phyloP scores from a whole-genome alignment of 1,140 invertebrate genomes.

The Cotesia typhae region DNA sequence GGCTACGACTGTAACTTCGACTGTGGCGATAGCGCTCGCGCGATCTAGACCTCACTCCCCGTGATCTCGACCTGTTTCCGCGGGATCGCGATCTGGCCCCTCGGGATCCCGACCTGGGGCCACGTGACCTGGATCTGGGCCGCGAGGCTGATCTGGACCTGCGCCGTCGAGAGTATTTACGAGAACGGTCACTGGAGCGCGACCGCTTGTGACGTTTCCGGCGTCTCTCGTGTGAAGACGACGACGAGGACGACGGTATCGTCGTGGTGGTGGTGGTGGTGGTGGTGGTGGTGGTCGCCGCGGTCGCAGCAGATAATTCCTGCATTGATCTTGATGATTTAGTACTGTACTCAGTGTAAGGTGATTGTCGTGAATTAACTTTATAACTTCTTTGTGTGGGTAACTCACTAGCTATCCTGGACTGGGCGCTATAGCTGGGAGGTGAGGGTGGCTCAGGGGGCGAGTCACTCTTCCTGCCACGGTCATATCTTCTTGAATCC shows the following conservation, averaged over 20 bases:
- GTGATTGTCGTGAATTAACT: constrained; percentile 51
- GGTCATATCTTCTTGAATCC: constrained; percentile 52
- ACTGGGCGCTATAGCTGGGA: constrained; percentile 52
- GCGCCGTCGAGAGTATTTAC: constrained; percentile 25
- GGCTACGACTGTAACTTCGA: constrained; percentile 33
- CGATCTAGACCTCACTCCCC: constrained; percentile 21
- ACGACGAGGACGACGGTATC: no score
- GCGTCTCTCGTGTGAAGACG: constrained; percentile 52
- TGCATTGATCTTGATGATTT: constrained; percentile 40
- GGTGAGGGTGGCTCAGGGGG: constrained; percentile 57
- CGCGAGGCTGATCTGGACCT: constrained; percentile 45
- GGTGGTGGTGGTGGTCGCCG: no score
- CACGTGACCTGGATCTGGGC: constrained; percentile 41
- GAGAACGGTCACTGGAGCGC: constrained; percentile 30
- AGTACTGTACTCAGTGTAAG: constrained; percentile 48
- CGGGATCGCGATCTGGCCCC: constrained; percentile 44
- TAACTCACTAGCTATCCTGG: constrained; percentile 26
- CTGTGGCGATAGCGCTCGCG: constrained; percentile 42
- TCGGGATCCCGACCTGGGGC: constrained; percentile 11
- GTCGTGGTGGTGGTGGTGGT: no score
- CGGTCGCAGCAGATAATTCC: no score
- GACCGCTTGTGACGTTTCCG: constrained; percentile 43
- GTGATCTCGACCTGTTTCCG: constrained; percentile 51
- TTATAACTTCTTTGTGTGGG: constrained; percentile 49
- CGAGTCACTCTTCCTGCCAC: constrained; percentile 42